phyloP scores from a whole-genome alignment of 2,797 vertebrate genomes.

The Loriculus beryllinus region DNA sequence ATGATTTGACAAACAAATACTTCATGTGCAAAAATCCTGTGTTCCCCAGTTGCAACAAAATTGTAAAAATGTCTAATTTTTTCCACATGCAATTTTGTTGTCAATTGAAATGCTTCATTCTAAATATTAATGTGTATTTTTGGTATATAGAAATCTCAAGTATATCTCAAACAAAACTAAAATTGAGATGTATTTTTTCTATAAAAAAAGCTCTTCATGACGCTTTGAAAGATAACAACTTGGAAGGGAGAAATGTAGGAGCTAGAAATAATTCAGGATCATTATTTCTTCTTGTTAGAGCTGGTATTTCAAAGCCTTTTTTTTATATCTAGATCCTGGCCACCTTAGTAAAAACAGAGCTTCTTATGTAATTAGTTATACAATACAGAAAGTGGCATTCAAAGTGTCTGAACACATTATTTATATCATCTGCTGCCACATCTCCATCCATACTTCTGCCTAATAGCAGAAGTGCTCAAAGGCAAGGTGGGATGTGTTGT shows the following conservation, averaged over 20 bases:
- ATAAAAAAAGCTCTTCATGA: background rate
- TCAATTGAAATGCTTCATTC: background rate
- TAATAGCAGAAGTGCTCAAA: background rate
- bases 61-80: background rate
- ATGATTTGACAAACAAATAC: background rate
- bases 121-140: background rate
- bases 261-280: background rate
- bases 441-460: background rate
- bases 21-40: background rate
- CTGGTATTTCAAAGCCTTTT: background rate
- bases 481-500: background rate
- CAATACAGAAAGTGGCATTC: background rate
- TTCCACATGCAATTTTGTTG: background rate
- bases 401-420: background rate
- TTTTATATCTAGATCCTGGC: background rate
- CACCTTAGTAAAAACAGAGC: background rate
- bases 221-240: background rate
- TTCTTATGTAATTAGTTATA: background rate
- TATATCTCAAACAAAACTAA: background rate
- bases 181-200: background rate
- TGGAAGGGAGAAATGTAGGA: background rate
- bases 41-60: background rate
- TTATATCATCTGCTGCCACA: background rate
- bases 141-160: background rate
- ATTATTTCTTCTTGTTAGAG: background rate